Evolutionary conservation across 1,140 invertebrate genomes (phyloP).

Genomic region (Lordiphosa clarofinis): DNA sequence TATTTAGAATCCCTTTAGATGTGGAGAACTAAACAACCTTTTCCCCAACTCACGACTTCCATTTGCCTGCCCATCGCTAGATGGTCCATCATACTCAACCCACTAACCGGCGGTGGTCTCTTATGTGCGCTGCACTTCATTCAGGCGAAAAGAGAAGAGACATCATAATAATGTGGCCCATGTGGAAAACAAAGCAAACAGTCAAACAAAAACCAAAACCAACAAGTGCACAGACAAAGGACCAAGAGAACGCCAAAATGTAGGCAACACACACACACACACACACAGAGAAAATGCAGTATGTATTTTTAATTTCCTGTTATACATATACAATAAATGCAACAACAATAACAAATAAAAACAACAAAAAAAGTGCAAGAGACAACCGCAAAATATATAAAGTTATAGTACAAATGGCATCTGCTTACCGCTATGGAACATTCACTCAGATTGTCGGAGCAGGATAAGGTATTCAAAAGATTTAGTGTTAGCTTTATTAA

Average conservation of each 20-base stretch:
- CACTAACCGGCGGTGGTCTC: slow-evolving; percentile 9
- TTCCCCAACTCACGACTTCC: background rate
- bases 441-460: too few species aligned
- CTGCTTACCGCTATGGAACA: background rate
- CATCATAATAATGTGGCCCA: slow-evolving; percentile 63
- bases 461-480: too few species aligned
- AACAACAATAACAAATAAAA: slow-evolving; percentile 1
- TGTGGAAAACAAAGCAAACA: slow-evolving; percentile 58
- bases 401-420: background rate
- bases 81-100: background rate
- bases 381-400: slow-evolving; percentile 14
- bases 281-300: slow-evolving; percentile 24
- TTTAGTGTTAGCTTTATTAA: too few species aligned
- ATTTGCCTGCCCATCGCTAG: too few species aligned
- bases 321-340: slow-evolving; percentile 18
- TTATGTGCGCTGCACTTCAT: slow-evolving; percentile 49
- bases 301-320: slow-evolving; percentile 60
- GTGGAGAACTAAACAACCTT: too few species aligned
- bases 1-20: too few species aligned
- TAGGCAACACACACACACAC: slow-evolving; percentile 28
- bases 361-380: background rate
- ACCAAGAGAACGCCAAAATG: slow-evolving; percentile 28
- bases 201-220: slow-evolving; percentile 42
- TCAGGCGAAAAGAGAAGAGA: slow-evolving; percentile 48
- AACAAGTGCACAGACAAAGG: slow-evolving; percentile 51